Evolutionary conservation across 2,888 invertebrate species (phyloP).

Genomic region (Trisateles emortualis): DNA sequence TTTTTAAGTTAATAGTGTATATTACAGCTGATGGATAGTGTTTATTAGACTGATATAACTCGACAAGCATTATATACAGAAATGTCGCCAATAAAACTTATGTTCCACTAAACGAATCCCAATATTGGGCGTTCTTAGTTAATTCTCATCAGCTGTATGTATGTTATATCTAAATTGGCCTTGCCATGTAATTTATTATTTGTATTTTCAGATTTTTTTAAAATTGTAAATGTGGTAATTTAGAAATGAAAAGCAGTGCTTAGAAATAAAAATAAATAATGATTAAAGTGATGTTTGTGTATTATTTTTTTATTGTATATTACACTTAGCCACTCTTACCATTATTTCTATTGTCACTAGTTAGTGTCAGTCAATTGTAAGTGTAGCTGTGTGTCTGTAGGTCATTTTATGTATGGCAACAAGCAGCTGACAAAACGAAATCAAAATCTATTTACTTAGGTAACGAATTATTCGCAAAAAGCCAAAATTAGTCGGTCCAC

Average conservation of each 20-base stretch:
- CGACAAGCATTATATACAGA: constrained; percentile 6
- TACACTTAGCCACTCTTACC: too few relatives aligned
- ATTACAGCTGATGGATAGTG: constrained; percentile 37
- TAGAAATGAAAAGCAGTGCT: constrained; percentile 79
- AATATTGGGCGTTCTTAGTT: constrained; percentile 13
- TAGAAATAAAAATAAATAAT: constrained; percentile 78
- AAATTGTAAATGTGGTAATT: constrained; percentile 66
- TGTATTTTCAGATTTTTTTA: constrained; percentile 61
- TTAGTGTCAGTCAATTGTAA: too few relatives aligned
- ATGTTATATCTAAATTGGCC: constrained; percentile 67
- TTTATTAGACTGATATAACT: constrained; percentile 36
- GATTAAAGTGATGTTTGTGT: constrained; percentile 38
- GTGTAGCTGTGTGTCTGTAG: too few relatives aligned
- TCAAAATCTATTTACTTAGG: too few relatives aligned
- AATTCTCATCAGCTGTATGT: constrained; percentile 42
- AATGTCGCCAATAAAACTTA: constrained; percentile 23
- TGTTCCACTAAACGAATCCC: not conserved
- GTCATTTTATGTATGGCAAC: too few relatives aligned
- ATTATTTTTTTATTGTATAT: constrained; percentile 37
- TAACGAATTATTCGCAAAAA: too few relatives aligned
- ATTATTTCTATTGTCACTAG: not conserved
- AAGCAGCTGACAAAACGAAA: too few relatives aligned
- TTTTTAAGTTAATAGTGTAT: constrained; percentile 34
- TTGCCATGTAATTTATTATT: constrained; percentile 72
- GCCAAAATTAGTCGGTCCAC: too few relatives aligned